Evolutionary conservation across 1,140 invertebrate genomes (phyloP), one percentile per base, ranked within the genome.

Genomic region (Phenacoccus solenopsis): DNA sequence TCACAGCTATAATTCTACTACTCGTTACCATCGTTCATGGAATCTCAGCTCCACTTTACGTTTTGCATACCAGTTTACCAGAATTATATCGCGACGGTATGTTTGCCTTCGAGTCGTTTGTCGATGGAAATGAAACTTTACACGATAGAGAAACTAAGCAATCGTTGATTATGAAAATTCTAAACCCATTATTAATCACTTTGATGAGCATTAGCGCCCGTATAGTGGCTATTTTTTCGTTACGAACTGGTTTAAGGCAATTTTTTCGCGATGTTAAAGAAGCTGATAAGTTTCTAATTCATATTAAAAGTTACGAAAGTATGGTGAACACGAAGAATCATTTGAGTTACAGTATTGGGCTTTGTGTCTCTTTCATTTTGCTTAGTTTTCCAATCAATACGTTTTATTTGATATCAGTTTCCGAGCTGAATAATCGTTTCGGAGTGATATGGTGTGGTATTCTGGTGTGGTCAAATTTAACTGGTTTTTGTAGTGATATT

Each of bases 131-230:
- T 25, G 22, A n/a, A 5, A 25, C 59, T 21, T 61, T 70, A 1
- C 32, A 12, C 1, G 69, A 72, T 2, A 61, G 61, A 20, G 69
- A 69, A 12, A 72, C 69, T 4, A 69, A 72, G 30, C 69, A 72
- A 67, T 70, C 69, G 0, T 30, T 68, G 0, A 64, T 64, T 13
- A 73, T 73, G 72, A 73, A 73, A 28, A 72, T 73, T 12, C 28
- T 72, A 0, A 72, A 72, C 20, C 72, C 72, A 1, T 25, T 73
- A 22, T 22, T 72, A 67, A 38, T 73, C 12, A 59, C 72, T 7
- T 16, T 71, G 67, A 70, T 71, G n/a, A 69, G 69, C 22, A n/a
- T 70, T 5, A 69, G 70, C 20, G 67, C 70, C n/a, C 59, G 71
- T 22, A 25, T 73, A 0, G 68, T 70, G 0, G 38, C 49, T 3